These are phyloP conservation scores for Macrobrachium nipponense DNA, from an alignment of 1,140 invertebrate species.

Conservation along the genomic window DNA sequence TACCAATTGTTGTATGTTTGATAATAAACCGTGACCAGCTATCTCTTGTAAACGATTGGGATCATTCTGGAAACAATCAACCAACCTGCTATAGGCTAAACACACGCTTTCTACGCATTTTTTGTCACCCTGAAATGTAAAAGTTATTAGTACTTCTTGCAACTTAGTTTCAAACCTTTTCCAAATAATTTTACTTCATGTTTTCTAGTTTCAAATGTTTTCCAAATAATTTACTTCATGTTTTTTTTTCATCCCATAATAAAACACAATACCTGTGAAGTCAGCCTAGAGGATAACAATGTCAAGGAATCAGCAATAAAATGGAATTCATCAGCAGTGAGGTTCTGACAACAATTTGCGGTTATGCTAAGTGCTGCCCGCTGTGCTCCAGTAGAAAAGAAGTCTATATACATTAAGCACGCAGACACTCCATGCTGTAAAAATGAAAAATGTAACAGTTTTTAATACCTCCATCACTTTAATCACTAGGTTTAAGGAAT, in stretches of 20 bases:
- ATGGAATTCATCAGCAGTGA: constrained; percentile 92
- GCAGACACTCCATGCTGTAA: constrained; percentile 89
- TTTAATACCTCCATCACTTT: no score
- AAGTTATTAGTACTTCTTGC: not conserved
- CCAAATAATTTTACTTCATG: not conserved
- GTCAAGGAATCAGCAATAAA: constrained; percentile 90
- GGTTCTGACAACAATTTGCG: constrained; percentile 96
- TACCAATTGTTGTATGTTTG: constrained; percentile 92
- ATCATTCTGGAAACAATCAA: constrained; percentile 96
- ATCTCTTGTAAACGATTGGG: constrained; percentile 92
- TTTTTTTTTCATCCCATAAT: not conserved
- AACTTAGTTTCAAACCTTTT: no score
- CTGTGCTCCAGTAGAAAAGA: constrained; percentile 97
- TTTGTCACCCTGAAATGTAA: constrained; percentile 78
- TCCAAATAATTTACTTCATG: constrained; percentile 4
- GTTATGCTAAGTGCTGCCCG: constrained; percentile 93
- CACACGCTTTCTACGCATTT: constrained; percentile 98
- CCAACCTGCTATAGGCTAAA: constrained; percentile 92
- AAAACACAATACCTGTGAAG: constrained; percentile 77
- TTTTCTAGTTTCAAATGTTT: not conserved
- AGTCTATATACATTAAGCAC: constrained; percentile 96
- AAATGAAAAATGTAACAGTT: not conserved
- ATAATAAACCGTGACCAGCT: constrained; percentile 89
- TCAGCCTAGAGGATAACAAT: constrained; percentile 85
- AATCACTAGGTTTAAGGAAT: not conserved